Evolutionary conservation across 2,113 vertebrate genomes (phyloP), one percentile per base, ranked within the genome.

Genomic region (Tragelaphus scriptus): DNA sequence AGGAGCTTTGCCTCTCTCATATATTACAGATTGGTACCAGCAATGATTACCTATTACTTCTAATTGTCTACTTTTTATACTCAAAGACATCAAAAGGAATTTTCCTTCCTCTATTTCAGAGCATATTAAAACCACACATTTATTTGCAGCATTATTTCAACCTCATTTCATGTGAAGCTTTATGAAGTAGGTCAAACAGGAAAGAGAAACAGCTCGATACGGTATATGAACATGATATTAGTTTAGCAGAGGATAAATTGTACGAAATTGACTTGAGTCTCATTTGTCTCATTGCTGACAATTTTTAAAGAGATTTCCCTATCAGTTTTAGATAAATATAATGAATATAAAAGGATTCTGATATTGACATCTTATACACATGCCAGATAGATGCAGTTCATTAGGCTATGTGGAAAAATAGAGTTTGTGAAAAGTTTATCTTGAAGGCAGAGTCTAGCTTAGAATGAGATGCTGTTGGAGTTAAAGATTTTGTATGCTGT

Each of bases 301-400:
- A 87, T 91, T 95, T 91, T 94, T 61, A 94, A 90, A 82, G 26
- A 96, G 84, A 85, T 95, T 97, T 97, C 58, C 19, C 90, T 25
- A 90, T 92, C 92, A 97, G 84, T 96, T 88, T 95, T 97, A 96
- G 81, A 97, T 98, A 98, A 95, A 92, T 96, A 95, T 89, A 97
- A 98, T 79, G 87, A 97, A 91, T 95, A 84, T 90, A 97, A 96
- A 98, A 96, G 97, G 77, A 95, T 75, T 97, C 23, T 91, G 13
- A 47, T 77, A 77, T 7, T 85, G 51, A 47, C 13, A 89, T 71
- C 51, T 90, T 90, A n/a, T 55, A 80, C 40, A 36, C 81, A 77
- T 26, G 13, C 32, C 58, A 88, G 44, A 77, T 40, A 21, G 61
- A 49, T 80, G 32, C 25, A 85, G 16, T 58, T 96, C 85, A 91